Evolutionary conservation across 2,113 vertebrate species (phyloP).

Genomic region (Amblyornis subalaris): DNA sequence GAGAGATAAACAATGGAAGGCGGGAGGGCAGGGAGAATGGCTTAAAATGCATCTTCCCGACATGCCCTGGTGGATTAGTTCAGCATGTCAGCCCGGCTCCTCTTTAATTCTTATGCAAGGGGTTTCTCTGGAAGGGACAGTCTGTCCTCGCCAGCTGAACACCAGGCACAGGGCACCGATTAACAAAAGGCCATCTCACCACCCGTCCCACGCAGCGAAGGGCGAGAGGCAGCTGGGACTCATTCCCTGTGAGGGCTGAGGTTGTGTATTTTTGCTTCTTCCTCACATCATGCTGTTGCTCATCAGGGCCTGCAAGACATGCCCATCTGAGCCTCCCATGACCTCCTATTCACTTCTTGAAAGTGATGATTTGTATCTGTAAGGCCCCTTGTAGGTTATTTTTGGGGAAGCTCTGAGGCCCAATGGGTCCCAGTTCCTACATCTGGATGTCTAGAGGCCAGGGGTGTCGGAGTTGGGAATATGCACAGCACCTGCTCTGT

Average conservation of each 20-base stretch:
- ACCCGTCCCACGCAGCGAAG: background rate
- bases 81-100: conserved; percentile 49
- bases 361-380: background rate
- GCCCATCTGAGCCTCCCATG: background rate
- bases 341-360: background rate
- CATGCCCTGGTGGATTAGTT: conserved; percentile 61
- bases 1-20: conserved; percentile 28
- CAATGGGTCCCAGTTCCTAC: accelerated
- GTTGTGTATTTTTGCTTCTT: background rate
- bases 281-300: background rate
- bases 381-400: background rate
- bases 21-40: background rate
- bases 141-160: conserved; percentile 26
- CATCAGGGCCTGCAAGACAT: background rate
- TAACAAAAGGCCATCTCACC: conserved; percentile 60
- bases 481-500: background rate
- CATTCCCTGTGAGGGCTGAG: background rate
- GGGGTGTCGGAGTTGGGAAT: background rate
- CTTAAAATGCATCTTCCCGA: conserved; percentile 45
- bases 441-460: background rate
- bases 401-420: no score
- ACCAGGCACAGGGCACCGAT: background rate
- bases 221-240: background rate
- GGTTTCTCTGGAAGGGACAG: conserved; percentile 54
- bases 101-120: conserved; percentile 67